Evolutionary conservation across 2,797 vertebrate genomes (phyloP).

Genomic region (Bradypodion pumilum): DNA sequence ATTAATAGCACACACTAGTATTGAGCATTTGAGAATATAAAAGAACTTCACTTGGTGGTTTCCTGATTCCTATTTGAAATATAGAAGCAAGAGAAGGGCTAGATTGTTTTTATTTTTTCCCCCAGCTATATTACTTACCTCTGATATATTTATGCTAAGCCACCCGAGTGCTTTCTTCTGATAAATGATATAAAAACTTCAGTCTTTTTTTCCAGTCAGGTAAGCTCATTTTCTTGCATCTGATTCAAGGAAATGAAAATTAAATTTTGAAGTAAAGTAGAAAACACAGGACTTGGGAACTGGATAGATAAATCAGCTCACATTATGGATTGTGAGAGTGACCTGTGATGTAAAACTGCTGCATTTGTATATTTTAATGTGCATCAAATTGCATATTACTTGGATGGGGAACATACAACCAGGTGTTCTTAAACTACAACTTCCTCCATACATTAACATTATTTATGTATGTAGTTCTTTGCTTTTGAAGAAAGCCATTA

Average conservation of each 20-base stretch:
- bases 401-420: background rate
- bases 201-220: background rate
- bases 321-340: background rate
- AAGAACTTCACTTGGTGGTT: background rate
- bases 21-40: background rate
- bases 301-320: background rate
- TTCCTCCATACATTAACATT: background rate
- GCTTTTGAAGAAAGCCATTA: no score
- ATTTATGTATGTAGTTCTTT: no score
- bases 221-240: background rate
- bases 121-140: background rate
- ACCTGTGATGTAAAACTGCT: background rate
- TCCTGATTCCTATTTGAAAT: background rate
- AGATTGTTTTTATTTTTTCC: background rate
- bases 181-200: background rate
- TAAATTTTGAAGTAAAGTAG: background rate
- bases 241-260: background rate
- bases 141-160: background rate
- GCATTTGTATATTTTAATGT: background rate
- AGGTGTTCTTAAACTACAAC: background rate
- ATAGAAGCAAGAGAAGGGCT: background rate
- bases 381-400: background rate
- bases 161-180: background rate
- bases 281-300: background rate
- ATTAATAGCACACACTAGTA: background rate